phyloP scores from a whole-genome alignment of 2,888 invertebrate species.

The Drosophila sordidula region DNA sequence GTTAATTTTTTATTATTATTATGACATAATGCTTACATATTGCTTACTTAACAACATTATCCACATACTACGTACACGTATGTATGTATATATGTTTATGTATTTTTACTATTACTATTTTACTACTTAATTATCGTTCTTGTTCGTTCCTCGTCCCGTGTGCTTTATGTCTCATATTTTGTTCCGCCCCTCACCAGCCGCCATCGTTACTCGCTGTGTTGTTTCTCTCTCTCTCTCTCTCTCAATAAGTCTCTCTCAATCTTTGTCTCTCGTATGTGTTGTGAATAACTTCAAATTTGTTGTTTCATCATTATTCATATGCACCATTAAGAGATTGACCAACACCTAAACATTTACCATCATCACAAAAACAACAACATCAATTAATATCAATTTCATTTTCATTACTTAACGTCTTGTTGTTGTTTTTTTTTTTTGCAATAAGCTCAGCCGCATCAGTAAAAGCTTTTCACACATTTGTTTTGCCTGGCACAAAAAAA shows the following conservation, averaged over 20 bases:
- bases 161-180: slow-evolving; percentile 30
- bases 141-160: slow-evolving; percentile 43
- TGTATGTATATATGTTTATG: slow-evolving; percentile 11
- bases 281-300: slow-evolving; percentile 39
- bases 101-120: slow-evolving; percentile 19
- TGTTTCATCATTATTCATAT: slow-evolving; percentile 31
- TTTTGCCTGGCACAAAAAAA: slow-evolving; percentile 5
- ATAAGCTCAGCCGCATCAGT: no score
- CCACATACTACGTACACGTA: slow-evolving; percentile 1
- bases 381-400: slow-evolving; percentile 4
- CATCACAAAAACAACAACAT: neutral
- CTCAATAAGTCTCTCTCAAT: slow-evolving; percentile 14
- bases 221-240: slow-evolving; percentile 3
- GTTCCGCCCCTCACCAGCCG: slow-evolving; percentile 31
- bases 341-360: neutral
- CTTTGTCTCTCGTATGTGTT: slow-evolving; percentile 39
- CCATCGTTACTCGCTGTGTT: slow-evolving; percentile 28
- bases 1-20: slow-evolving; percentile 7
- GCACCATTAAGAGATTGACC: slow-evolving; percentile 30
- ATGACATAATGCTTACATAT: neutral
- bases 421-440: neutral
- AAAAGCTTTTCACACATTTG: slow-evolving; percentile 1
- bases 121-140: slow-evolving; percentile 35
- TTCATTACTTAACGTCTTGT: slow-evolving; percentile 7
- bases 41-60: slow-evolving; percentile 5